Percentiles rank a stretch among this genome's conserved stretches.
phyloP scores from a whole-genome alignment of 92 coral and sea anemone species.

The Nematostella vectensis region DNA sequence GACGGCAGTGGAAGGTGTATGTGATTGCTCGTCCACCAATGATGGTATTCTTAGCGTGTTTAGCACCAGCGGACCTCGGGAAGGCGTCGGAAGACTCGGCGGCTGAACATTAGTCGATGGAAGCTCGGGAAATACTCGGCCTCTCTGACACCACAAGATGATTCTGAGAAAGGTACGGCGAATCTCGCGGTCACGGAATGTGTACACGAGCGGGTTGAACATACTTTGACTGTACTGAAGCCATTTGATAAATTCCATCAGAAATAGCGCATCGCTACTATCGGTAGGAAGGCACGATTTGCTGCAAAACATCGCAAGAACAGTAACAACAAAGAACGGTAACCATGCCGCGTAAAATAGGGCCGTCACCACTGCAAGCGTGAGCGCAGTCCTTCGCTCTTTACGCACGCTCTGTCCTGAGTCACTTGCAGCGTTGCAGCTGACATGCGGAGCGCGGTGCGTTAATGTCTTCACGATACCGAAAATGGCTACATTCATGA shows the following conservation, averaged over 20 bases:
- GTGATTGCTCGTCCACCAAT: background rate
- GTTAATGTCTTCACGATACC: conserved; percentile 32
- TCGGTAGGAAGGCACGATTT: conserved; percentile 32
- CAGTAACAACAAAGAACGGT: conserved; percentile 48
- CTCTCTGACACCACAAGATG: conserved; percentile 10
- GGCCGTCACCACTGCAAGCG: conserved; percentile 41
- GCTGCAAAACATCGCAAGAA: conserved; percentile 38
- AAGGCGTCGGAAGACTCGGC: background rate
- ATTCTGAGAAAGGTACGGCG: conserved; percentile 41
- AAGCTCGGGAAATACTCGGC: conserved; percentile 18
- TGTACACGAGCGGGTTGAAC: conserved; percentile 74
- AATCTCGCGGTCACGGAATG: conserved; percentile 61
- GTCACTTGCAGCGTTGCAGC: conserved; percentile 6
- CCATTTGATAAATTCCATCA: conserved; percentile 77
- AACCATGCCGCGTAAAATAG: conserved; percentile 59
- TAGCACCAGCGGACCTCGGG: background rate
- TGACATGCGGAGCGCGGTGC: conserved; percentile 20
- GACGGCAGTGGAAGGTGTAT: background rate
- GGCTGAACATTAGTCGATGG: background rate
- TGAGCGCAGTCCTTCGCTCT: conserved; percentile 48
- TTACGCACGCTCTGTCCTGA: conserved; percentile 11
- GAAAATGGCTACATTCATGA: conserved; percentile 45
- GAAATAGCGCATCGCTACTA: conserved; percentile 5
- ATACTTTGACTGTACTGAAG: conserved; percentile 86
- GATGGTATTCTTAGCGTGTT: background rate